Percentiles rank a stretch among this genome's conserved stretches.
These are phyloP conservation scores for Rhysida immarginata DNA, from an alignment of 1,140 invertebrate genomes.

Conservation along the genomic window DNA sequence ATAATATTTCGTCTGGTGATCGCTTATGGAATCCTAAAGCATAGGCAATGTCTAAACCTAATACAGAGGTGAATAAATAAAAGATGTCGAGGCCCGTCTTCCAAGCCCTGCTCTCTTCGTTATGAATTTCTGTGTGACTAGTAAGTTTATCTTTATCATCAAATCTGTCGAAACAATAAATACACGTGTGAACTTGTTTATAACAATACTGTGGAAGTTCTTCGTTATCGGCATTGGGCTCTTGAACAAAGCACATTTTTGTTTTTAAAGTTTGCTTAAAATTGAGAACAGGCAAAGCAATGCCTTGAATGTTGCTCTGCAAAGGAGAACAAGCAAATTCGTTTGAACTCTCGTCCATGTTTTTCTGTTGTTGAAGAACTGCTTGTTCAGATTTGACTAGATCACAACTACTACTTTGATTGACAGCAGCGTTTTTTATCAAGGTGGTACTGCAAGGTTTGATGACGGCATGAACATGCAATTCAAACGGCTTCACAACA, in stretches of 20 bases:
- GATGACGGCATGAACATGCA: conserved; percentile 1
- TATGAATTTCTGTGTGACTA: conserved; percentile 7
- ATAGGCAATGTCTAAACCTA: conserved; percentile 1
- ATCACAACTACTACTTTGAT: too few species aligned
- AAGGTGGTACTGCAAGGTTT: neutral
- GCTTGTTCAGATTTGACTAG: too few species aligned
- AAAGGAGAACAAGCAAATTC: neutral
- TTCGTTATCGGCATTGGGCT: too few species aligned
- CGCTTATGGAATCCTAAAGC: conserved; percentile 3
- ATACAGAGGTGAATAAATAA: conserved; percentile 25
- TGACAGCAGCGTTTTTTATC: too few species aligned
- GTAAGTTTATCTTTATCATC: neutral
- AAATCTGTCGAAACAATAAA: neutral
- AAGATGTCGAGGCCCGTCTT: conserved; percentile 24
- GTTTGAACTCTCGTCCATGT: too few species aligned
- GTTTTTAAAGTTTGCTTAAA: too few species aligned
- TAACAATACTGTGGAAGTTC: too few species aligned
- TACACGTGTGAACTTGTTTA: neutral
- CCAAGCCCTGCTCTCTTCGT: neutral
- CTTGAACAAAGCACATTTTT: too few species aligned
- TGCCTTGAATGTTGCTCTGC: neutral
- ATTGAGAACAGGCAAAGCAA: neutral
- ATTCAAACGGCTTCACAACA: neutral
- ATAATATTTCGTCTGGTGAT: neutral
- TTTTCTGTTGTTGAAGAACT: too few species aligned